These are phyloP conservation scores for Alethe diademata DNA, from an alignment of 2,113 vertebrate genomes.

Conservation along the genomic window DNA sequence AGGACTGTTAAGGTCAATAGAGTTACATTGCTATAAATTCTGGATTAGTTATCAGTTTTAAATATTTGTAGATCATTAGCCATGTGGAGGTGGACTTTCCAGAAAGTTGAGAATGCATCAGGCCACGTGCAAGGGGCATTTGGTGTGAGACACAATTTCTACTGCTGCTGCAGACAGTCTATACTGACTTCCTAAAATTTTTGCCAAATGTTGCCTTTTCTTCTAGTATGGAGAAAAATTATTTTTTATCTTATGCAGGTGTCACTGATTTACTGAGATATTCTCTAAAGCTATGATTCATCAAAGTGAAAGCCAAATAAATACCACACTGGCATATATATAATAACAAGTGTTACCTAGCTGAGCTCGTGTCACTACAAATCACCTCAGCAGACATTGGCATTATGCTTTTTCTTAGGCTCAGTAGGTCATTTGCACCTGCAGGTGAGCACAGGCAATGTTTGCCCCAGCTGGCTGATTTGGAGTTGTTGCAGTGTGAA, in stretches of 20 bases:
- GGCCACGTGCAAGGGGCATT: neutral
- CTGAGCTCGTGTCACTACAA: neutral
- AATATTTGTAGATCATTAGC: neutral
- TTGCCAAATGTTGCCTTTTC: neutral
- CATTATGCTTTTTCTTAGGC: neutral
- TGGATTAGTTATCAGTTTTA: neutral
- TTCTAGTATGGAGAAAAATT: neutral
- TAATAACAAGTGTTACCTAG: neutral
- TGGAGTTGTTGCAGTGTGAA: neutral
- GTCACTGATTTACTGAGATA: neutral
- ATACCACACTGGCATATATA: neutral
- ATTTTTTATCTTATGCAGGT: neutral
- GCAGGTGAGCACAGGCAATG: neutral
- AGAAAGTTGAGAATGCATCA: neutral
- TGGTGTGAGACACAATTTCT: neutral
- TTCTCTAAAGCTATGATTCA: neutral
- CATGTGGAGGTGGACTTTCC: neutral
- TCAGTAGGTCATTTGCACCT: neutral
- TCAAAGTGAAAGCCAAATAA: slow-evolving; percentile 25
- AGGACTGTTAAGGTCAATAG: neutral
- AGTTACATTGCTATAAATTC: neutral
- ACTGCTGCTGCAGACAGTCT: neutral
- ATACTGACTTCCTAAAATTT: neutral
- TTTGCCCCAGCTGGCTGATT: neutral
- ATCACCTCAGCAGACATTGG: neutral